phyloP scores from a whole-genome alignment of 2,797 vertebrate species.

The Cyclopterus lumpus region DNA sequence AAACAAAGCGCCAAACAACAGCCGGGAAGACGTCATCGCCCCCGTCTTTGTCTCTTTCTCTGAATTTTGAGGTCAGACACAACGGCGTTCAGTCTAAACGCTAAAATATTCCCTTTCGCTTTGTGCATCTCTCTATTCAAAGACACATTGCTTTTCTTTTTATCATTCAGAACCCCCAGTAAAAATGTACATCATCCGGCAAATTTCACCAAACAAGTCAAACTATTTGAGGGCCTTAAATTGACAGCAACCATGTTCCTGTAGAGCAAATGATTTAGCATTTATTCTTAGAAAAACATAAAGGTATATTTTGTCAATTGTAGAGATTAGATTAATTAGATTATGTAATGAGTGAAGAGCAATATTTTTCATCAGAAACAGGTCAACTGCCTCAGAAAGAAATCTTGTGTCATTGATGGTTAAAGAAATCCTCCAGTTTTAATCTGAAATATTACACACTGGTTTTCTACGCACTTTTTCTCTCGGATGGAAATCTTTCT shows the following conservation, averaged over 20 bases:
- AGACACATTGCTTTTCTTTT: neutral
- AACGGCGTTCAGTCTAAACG: slow-evolving; percentile 23
- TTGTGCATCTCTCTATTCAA: slow-evolving; percentile 15
- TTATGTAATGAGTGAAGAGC: slow-evolving; percentile 51
- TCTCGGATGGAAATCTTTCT: neutral
- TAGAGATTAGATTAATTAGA: slow-evolving; percentile 23
- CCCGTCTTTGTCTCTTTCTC: slow-evolving; percentile 56
- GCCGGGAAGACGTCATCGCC: slow-evolving; percentile 45
- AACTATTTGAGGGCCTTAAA: neutral
- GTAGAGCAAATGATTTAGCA: neutral
- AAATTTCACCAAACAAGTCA: neutral
- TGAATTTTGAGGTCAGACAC: slow-evolving; percentile 49
- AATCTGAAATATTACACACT: neutral
- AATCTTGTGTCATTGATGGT: slow-evolving; percentile 1
- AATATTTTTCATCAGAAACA: slow-evolving; percentile 65
- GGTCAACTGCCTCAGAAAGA: neutral
- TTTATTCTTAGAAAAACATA: slow-evolving; percentile 37
- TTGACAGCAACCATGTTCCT: neutral
- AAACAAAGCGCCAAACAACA: slow-evolving; percentile 65
- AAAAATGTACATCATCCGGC: neutral
- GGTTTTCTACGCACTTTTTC: neutral
- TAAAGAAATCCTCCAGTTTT: neutral
- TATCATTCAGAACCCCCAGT: neutral
- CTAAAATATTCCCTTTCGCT: neutral
- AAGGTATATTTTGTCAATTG: slow-evolving; percentile 64